phyloP scores from a whole-genome alignment of 1,140 invertebrate genomes.

The Ostrea denselamellosa region DNA sequence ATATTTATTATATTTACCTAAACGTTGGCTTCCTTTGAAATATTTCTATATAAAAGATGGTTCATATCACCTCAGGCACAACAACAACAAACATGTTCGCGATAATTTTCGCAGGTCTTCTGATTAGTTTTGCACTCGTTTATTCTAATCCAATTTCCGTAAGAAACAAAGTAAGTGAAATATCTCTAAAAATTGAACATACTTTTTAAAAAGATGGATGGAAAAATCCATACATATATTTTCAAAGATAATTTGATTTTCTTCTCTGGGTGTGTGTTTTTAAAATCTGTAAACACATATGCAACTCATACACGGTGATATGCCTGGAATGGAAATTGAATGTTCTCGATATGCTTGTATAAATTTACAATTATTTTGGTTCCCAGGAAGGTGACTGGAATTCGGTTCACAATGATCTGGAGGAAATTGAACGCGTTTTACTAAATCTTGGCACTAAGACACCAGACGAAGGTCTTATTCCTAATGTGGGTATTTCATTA shows the following conservation, averaged over 20 bases:
- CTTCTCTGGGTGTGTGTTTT: background rate
- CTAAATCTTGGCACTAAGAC: background rate
- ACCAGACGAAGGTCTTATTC: background rate
- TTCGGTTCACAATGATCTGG: background rate
- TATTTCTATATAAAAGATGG: slow-evolving; percentile 34
- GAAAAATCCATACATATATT: too few species aligned
- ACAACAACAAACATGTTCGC: slow-evolving; percentile 22
- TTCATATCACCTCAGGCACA: background rate
- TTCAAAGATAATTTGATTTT: background rate
- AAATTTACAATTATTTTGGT: background rate
- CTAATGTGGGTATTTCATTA: background rate
- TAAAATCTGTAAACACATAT: too few species aligned
- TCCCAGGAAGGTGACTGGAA: background rate
- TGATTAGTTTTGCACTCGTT: background rate
- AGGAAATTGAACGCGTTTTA: background rate
- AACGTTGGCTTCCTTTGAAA: slow-evolving; percentile 20
- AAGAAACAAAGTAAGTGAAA: background rate
- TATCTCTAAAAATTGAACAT: background rate
- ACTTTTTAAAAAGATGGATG: background rate
- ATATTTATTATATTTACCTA: slow-evolving; percentile 35
- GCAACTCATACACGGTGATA: too few species aligned
- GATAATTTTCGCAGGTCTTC: background rate
- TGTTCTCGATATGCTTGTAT: background rate
- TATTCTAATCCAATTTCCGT: background rate
- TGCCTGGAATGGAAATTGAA: background rate